Conservation (phyloP, 2,888 invertebrate genomes). For the Drosophila robusta region DNA sequence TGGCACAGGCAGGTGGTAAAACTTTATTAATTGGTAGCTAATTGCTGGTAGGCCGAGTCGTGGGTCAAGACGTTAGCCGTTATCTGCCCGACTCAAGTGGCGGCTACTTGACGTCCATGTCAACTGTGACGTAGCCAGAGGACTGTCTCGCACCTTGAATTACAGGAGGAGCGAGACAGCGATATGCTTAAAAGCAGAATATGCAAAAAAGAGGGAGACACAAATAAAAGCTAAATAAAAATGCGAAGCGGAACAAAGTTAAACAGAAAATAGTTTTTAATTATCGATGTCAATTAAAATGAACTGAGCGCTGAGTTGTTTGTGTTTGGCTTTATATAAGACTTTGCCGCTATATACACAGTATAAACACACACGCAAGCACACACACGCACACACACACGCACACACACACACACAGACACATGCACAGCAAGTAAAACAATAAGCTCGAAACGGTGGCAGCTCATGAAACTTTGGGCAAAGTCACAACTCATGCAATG, state of each 20-base stretch:
- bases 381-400: constrained; percentile 9
- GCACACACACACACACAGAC: background rate
- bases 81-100: constrained; percentile 34
- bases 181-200: background rate
- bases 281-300: constrained; percentile 81
- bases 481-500: constrained; percentile 50
- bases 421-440: constrained; percentile 54
- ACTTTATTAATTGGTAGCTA: constrained; percentile 68
- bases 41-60: constrained; percentile 36
- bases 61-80: constrained; percentile 7
- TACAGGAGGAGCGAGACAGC: background rate
- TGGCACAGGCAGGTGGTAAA: constrained; percentile 30
- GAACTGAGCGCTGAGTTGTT: constrained; percentile 64
- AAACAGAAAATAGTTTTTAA: constrained; percentile 73
- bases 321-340: constrained; percentile 62
- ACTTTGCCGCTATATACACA: constrained; percentile 35
- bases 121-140: constrained; percentile 26
- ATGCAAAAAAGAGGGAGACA: background rate
- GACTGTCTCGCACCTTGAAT: constrained; percentile 21
- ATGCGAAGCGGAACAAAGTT: constrained; percentile 41
- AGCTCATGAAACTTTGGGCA: constrained; percentile 51
- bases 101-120: constrained; percentile 23
- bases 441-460: constrained; percentile 63
- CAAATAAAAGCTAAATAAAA: constrained; percentile 24
- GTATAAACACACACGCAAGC: constrained; percentile 20